Percentiles rank a stretch among this genome's conserved stretches.
Conservation (phyloP, 1,140 invertebrate genomes). For the Drosophila sucinea region DNA sequence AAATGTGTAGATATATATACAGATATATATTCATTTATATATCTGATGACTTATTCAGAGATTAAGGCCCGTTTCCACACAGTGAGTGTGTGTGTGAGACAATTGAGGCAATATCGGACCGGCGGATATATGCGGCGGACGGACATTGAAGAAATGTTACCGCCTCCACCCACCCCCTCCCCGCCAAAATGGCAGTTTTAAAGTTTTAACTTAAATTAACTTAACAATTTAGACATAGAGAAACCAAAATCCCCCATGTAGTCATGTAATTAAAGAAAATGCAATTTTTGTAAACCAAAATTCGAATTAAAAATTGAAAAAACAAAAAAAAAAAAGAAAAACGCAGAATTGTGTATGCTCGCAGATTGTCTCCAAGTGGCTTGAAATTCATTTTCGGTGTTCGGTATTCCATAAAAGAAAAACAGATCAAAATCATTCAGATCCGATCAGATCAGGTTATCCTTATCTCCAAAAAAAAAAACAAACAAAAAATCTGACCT, state of each 20-base stretch:
- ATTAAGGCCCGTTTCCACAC: not conserved
- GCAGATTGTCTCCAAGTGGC: slow-evolving; percentile 18
- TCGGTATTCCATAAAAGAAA: not conserved
- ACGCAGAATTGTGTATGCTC: slow-evolving; percentile 4
- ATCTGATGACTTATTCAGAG: slow-evolving; percentile 12
- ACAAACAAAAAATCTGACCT: slow-evolving; percentile 9
- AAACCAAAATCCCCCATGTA: slow-evolving; percentile 15
- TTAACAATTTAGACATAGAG: slow-evolving; percentile 18
- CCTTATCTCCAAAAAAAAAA: not conserved
- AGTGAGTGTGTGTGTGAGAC: not conserved
- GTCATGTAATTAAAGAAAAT: slow-evolving; percentile 17
- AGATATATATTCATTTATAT: slow-evolving; percentile 1
- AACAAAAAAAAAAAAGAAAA: not conserved
- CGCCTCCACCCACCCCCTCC: too few species aligned
- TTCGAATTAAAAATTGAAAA: slow-evolving; percentile 14
- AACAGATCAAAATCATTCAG: not conserved
- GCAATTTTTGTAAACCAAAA: slow-evolving; percentile 25
- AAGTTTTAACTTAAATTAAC: slow-evolving; percentile 17
- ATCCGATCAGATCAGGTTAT: not conserved
- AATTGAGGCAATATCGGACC: not conserved
- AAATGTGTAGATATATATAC: not conserved
- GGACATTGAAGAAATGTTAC: not conserved
- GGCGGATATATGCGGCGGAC: too few species aligned
- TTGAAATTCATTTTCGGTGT: slow-evolving; percentile 14
- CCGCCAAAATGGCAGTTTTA: not conserved